Evolutionary conservation across 1,140 invertebrate species (phyloP), one percentile per base, ranked within the genome.

Genomic region (Trachelipus rathkii): DNA sequence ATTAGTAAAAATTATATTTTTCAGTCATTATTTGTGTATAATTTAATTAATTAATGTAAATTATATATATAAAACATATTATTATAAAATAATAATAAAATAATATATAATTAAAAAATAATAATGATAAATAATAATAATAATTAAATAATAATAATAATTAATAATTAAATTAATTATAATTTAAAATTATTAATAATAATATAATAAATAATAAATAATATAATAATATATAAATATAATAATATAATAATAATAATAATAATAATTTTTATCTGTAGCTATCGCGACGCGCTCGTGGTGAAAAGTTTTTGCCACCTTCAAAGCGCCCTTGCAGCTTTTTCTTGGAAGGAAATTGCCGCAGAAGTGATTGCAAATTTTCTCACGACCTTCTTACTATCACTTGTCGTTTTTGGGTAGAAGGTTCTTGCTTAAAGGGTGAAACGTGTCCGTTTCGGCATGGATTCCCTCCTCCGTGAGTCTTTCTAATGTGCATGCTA

Each of bases 381-480:
- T 86, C 86, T 7, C 87, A 88, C 82, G 87, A 88, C 83, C 81
- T 88, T 33, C 84, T 84, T 10, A 83, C 82, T 68, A 88, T 88
- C 24, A 87, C 87, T 44, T 88, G 87, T 82, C 82, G 86, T 69
- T 88, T 87, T 80, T 88, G 87, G 87, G 83, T 85, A 74, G 84
- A 85, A 76, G 83, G 82, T 71, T 83, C 82, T 71, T 85, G 84
- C 73, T 83, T 85, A 44, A 88, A 88, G 82, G 87, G 86, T 21
- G 82, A 83, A 11, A 84, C 85, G 33, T 88, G 87, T 83, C 87
- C 87, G 23, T 88, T 88, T 80, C 82, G 87, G 53, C 87, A 88
- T 83, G 87, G 86, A 44, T 87, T 86, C 80, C 79, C 79, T 33
- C 53, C 74, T 76, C 74, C 75, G 75, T 78, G 72, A 75, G 46